Conservation (phyloP, 2,113 vertebrate genomes). For the Neomonachus schauinslandi region DNA sequence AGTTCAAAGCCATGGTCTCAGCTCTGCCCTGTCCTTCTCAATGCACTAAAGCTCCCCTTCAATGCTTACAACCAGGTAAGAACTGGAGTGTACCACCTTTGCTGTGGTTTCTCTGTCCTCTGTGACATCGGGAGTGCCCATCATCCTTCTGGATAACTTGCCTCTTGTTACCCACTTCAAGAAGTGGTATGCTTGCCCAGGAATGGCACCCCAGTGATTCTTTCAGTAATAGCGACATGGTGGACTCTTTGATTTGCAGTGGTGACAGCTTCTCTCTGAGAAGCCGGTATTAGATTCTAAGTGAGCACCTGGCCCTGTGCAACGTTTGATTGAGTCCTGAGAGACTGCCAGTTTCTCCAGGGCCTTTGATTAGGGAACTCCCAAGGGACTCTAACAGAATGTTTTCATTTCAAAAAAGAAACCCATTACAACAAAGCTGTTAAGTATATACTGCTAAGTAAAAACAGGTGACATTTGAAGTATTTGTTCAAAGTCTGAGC, state of each 20-base stretch:
- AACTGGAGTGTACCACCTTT: background rate
- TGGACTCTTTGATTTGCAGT: background rate
- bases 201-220: background rate
- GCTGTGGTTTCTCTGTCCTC: background rate
- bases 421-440: constrained; percentile 38
- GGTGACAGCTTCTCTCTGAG: background rate
- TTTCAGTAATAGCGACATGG: background rate
- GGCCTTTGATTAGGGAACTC: background rate
- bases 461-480: constrained; percentile 31
- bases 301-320: background rate
- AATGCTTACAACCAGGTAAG: background rate
- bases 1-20: background rate
- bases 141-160: background rate
- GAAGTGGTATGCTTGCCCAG: background rate
- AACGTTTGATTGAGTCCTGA: background rate
- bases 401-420: constrained; percentile 52
- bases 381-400: background rate
- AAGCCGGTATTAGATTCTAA: background rate
- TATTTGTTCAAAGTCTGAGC: constrained; percentile 55
- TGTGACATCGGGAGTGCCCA: background rate
- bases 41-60: background rate
- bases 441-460: background rate
- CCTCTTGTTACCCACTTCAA: background rate
- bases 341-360: background rate
- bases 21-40: background rate